A percentile compares a stretch with the other conserved stretches of the same genome.
Evolutionary conservation across 2,113 vertebrate species (phyloP).

Genomic region (Phycodurus eques): DNA sequence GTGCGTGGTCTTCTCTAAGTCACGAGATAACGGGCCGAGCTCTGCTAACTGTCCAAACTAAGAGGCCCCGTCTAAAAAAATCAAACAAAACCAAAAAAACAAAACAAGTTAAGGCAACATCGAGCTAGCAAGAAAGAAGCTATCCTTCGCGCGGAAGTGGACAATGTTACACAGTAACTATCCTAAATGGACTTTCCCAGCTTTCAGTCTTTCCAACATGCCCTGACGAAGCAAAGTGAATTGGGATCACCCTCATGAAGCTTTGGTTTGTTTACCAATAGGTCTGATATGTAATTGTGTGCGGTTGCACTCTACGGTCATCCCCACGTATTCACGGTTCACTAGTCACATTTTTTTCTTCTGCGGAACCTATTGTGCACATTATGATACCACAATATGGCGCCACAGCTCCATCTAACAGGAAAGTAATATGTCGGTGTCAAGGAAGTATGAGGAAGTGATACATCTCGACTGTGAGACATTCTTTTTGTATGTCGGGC

Average conservation of each 20-base stretch:
- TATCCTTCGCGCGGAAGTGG: slow-evolving; percentile 57
- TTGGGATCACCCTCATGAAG: slow-evolving; percentile 21
- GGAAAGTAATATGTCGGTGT: background rate
- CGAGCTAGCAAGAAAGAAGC: slow-evolving; percentile 68
- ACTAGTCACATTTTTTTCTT: background rate
- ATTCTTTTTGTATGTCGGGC: background rate
- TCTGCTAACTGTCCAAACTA: slow-evolving; percentile 24
- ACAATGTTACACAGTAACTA: slow-evolving; percentile 76
- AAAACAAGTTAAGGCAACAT: slow-evolving; percentile 67
- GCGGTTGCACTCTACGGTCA: too few species aligned
- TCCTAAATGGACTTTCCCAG: slow-evolving; percentile 59
- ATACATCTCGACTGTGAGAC: background rate
- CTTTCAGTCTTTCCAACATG: slow-evolving; percentile 39
- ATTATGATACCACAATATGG: background rate
- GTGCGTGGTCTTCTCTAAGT: slow-evolving; percentile 62
- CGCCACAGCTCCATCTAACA: background rate
- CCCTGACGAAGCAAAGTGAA: background rate
- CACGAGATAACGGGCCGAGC: slow-evolving; percentile 33
- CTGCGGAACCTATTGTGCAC: background rate
- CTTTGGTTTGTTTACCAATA: slow-evolving; percentile 41
- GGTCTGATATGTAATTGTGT: background rate
- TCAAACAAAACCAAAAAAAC: slow-evolving; percentile 49
- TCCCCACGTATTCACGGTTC: background rate
- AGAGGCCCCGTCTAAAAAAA: slow-evolving; percentile 53
- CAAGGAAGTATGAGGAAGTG: background rate